phyloP scores from a whole-genome alignment of 2,888 invertebrate species.

The Scaptomyza polygonia region DNA sequence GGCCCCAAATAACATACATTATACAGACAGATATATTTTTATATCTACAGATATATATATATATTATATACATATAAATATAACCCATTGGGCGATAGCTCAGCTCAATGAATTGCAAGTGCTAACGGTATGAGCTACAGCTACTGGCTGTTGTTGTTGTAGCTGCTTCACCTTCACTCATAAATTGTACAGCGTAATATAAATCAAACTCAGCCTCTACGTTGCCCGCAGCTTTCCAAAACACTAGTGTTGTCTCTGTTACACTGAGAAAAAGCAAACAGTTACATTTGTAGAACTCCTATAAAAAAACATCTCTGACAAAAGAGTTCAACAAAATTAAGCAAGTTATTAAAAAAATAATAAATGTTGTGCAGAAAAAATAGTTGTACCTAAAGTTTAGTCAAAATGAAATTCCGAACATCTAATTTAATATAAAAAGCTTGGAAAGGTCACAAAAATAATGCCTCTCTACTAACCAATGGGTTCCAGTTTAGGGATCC shows the following conservation, averaged over 20 bases:
- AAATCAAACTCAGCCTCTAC: conserved; percentile 77
- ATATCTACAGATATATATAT: no score
- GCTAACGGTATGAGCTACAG: conserved; percentile 25
- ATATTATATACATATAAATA: conserved; percentile 10
- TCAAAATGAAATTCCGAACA: no score
- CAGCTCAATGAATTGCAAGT: conserved; percentile 63
- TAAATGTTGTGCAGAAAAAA: no score
- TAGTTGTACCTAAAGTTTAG: no score
- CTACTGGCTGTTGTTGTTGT: conserved; percentile 25
- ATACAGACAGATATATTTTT: conserved; percentile 10
- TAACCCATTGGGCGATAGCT: conserved; percentile 53
- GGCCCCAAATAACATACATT: conserved; percentile 31
- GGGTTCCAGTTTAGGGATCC: no score
- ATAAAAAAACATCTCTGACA: no score
- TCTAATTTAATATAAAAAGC: no score
- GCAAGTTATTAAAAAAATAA: not conserved
- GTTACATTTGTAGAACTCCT: not conserved
- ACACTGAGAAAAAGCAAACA: conserved; percentile 25
- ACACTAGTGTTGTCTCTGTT: conserved; percentile 5
- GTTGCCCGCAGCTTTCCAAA: conserved; percentile 15
- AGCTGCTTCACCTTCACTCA: conserved; percentile 73
- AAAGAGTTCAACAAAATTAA: not conserved
- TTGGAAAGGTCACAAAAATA: no score
- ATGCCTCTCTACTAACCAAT: no score
- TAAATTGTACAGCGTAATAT: conserved; percentile 79